Base-by-base conservation (phyloP, 2,888 invertebrate genomes). In the Cantharis nigra region DNA sequence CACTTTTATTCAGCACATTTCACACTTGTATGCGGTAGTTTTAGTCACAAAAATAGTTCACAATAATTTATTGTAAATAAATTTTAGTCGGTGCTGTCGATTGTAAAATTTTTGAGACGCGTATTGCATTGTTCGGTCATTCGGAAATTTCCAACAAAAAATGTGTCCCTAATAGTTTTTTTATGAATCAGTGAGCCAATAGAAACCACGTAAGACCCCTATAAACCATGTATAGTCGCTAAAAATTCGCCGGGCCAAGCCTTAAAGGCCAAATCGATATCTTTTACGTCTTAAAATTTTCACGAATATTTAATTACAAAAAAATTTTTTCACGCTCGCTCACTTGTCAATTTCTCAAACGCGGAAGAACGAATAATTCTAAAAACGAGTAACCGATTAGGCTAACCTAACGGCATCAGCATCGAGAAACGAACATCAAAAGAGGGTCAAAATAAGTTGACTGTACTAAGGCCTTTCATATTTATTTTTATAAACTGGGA, bases 121-220 rank as follows among this genome's bases (percentile, higher is more conserved):
- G 86, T 87, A 87, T 18, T 85, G 86, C 87, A 86, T 85, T 86
- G 87, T 87, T 90, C 91, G 90, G 90, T 91, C 90, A 89, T 90
- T 91, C 91, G 92, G 92, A 92, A 92, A 92, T 91, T 92, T 91
- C 90, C 91, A 89, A 91, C 85, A 86, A 88, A 88, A 87, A 87
- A 86, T 85, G 84, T 86, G 87, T 87, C 87, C 86, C 87, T 79
- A 79, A 87, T 85, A 84, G 85, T 88, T 88, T 88, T 49, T 89
- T 89, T 88, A 89, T 86, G 89, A 88, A 86, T 88, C 88, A 89
- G 87, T 87, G 87, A 88, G 87, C 89, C 89, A 89, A 89, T 88
- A 87, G 88, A 86, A 88, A 88, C 86, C 87, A 87, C 88, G 87
- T 88, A 88, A 88, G 88, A 88, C 86, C 88, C 87, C 87, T 88